Percentiles rank a stretch among this genome's conserved stretches.
Conservation (phyloP, 2,888 invertebrate genomes). For the Tuta absoluta region DNA sequence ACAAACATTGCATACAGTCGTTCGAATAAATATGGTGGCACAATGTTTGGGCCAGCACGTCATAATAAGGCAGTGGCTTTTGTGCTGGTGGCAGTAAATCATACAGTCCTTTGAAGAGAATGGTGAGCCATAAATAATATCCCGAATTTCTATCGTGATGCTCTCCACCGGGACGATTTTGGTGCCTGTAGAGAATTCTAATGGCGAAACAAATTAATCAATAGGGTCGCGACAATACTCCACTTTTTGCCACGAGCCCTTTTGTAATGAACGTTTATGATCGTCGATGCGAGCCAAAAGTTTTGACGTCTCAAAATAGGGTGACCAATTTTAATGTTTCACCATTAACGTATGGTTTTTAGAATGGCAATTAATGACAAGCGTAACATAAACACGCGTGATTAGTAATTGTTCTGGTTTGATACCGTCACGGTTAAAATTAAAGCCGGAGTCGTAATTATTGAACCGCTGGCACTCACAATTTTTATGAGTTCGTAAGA, state of each 20-base stretch:
- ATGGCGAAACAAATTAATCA: constrained; percentile 76
- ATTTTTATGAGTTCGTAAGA: constrained; percentile 75
- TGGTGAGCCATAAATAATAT: constrained; percentile 77
- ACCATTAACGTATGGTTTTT: constrained; percentile 27
- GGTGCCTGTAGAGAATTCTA: constrained; percentile 69
- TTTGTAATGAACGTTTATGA: constrained; percentile 53
- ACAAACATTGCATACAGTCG: constrained; percentile 75
- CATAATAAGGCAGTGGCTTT: constrained; percentile 78
- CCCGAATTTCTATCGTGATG: constrained; percentile 67
- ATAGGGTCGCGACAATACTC: constrained; percentile 62
- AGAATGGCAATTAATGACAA: constrained; percentile 29
- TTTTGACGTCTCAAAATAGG: constrained; percentile 43
- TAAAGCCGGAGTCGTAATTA: constrained; percentile 60
- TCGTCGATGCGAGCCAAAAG: constrained; percentile 41
- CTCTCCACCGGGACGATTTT: constrained; percentile 65
- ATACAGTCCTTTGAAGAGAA: constrained; percentile 77
- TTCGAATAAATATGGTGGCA: constrained; percentile 73
- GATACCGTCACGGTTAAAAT: constrained; percentile 64
- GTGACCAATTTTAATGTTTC: constrained; percentile 41
- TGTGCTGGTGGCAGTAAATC: constrained; percentile 76
- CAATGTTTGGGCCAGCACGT: constrained; percentile 76
- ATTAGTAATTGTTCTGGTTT: constrained; percentile 59
- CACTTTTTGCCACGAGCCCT: constrained; percentile 54
- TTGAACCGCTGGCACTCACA: constrained; percentile 66
- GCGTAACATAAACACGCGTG: constrained; percentile 41